Percentiles rank a stretch among this genome's conserved stretches.
Evolutionary conservation across 92 coral and sea anemone genomes (phyloP).

Genomic region (Epizoanthus scotinus): DNA sequence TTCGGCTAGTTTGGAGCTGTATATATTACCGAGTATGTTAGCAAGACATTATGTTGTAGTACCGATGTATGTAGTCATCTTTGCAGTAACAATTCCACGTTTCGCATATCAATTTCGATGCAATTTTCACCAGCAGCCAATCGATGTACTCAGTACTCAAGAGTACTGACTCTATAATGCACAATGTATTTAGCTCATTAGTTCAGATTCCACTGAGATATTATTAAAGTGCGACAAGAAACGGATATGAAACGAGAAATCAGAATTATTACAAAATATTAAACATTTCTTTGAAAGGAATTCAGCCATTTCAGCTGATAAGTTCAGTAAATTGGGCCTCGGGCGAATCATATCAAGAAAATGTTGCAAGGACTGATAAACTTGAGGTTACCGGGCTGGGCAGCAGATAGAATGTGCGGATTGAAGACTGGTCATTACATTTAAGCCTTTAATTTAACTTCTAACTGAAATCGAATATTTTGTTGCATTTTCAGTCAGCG

Average conservation of each 20-base stretch:
- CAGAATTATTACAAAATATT: not conserved
- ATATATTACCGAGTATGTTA: not conserved
- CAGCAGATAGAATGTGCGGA: conserved; percentile 10
- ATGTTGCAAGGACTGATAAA: conserved; percentile 4
- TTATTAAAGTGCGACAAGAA: not conserved
- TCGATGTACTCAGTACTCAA: not conserved
- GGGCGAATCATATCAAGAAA: not conserved
- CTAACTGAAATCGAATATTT: too few relatives aligned
- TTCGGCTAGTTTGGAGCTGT: not conserved
- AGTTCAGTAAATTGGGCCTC: not conserved
- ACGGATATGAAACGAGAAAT: not conserved
- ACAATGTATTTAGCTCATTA: not conserved
- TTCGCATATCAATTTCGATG: not conserved
- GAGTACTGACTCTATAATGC: not conserved
- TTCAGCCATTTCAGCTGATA: not conserved
- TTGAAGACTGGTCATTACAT: not conserved
- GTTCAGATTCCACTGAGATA: not conserved
- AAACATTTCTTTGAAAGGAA: not conserved
- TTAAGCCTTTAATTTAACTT: too few relatives aligned
- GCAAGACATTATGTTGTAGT: not conserved
- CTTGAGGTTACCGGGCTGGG: conserved; percentile 10
- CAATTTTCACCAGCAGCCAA: not conserved
- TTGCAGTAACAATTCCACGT: not conserved
- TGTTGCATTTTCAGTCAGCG: too few relatives aligned
- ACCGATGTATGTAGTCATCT: not conserved